Evolutionary conservation across 2,888 invertebrate genomes (phyloP).

Genomic region (Coelopa pilipes): DNA sequence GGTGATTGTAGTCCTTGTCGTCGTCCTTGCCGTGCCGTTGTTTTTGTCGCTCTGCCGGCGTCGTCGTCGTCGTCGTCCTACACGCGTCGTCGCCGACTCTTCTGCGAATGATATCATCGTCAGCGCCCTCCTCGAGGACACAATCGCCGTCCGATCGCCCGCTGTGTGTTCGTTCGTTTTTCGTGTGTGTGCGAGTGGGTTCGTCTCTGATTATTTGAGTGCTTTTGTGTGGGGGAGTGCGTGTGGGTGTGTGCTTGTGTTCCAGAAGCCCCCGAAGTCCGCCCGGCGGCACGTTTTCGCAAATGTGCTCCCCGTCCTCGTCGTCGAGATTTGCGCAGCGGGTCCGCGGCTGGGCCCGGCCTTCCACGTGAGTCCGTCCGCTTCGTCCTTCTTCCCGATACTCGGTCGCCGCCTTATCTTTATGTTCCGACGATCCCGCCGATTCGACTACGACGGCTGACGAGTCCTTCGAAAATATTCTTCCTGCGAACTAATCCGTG

Average conservation of each 20-base stretch:
- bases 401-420: too few species aligned
- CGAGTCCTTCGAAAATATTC: too few species aligned
- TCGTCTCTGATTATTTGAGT: too few species aligned
- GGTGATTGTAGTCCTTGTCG: neutral
- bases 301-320: constrained; percentile 3
- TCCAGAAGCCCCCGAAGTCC: neutral
- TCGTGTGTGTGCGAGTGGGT: too few species aligned
- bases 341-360: too few species aligned
- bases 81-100: neutral
- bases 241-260: too few species aligned
- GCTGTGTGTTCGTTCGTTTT: neutral
- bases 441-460: too few species aligned
- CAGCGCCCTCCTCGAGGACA: neutral
- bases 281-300: constrained; percentile 18
- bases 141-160: neutral
- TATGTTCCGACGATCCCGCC: too few species aligned
- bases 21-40: neutral
- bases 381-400: too few species aligned
- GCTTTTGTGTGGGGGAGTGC: too few species aligned
- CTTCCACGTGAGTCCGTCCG: too few species aligned
- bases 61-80: neutral
- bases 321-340: constrained; percentile 5
- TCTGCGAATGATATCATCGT: constrained; percentile 7
- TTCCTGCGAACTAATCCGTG: too few species aligned
- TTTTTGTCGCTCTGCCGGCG: neutral